Base-by-base conservation (phyloP, 2,113 vertebrate species). In the Maccullochella peelii region DNA sequence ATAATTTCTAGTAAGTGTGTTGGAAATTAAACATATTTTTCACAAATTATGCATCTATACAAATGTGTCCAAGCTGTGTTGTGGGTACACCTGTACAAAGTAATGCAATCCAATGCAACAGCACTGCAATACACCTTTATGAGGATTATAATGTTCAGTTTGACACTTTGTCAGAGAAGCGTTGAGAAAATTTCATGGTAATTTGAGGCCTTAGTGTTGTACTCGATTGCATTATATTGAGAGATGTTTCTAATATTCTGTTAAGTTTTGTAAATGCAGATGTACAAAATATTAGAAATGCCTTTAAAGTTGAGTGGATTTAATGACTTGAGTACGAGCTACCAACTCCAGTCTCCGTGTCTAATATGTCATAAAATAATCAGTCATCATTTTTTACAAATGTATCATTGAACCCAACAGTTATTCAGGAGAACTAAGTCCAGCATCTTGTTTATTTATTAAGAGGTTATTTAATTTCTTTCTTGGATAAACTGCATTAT, bases 1-100 rank as follows among this genome's bases (percentile, higher is more conserved):
- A 38, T 65, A 55, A 75, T 76, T 79, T 84, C 49, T 50, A 18
- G 75, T 18, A 68, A 76, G 66, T n/a, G 40, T 58, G 67, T 25
- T 76, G 57, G 66, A 79, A 77, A 68, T 84, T 50, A 1, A 58
- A 54, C 49, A 50, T 40, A 8, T 54, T 63, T 72, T 54, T 15
- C 21, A 79, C 21, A 77, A 77, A 82, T 25, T 16, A 73, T 67
- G 44, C 0, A 71, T 82, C 59, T 55, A 27, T 40, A 55, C 23
- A 67, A 75, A 55, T 2, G 30, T 47, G 25, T 33, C 4, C 42
- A 21, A 49, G 62, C 15, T 8, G 23, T 59, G 14, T 14, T 50
- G 8, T 33, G 16, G 6, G 16, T 38, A 23, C 59, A 61, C 44
- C 25, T 47, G 21, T 25, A 18, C 9, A 25, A 66, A 21, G 47